Percentiles rank a stretch among this genome's conserved stretches.
phyloP scores from a whole-genome alignment of 2,113 vertebrate species.

The Morone saxatilis region DNA sequence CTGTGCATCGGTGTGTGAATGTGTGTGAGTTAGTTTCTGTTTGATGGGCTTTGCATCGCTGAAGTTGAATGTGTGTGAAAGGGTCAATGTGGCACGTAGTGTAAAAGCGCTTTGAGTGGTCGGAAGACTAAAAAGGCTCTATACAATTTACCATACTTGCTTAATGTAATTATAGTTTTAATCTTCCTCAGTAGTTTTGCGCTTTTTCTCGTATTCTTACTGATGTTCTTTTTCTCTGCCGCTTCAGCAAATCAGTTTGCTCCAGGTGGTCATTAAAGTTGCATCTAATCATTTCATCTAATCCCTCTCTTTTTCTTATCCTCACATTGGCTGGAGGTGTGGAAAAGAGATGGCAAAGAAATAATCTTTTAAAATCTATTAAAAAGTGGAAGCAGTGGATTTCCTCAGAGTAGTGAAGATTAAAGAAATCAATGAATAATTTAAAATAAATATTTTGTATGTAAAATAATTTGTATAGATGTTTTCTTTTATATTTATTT shows the following conservation, averaged over 20 bases:
- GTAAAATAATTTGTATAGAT: not conserved
- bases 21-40: no score
- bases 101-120: no score
- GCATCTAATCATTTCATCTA: conserved; percentile 5
- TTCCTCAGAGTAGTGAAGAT: not conserved
- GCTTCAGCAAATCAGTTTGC: not conserved
- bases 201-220: not conserved
- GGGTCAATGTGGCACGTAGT: no score
- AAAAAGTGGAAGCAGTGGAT: not conserved
- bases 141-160: not conserved
- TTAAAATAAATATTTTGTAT: not conserved
- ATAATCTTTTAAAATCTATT: not conserved
- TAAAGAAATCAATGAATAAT: no score
- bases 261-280: conserved; percentile 13
- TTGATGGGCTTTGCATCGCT: no score
- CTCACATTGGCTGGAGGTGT: not conserved
- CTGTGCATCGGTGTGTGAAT: no score
- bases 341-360: not conserved
- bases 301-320: conserved; percentile 7
- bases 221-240: not conserved
- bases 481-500: not conserved
- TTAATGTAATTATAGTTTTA: not conserved
- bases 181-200: not conserved
- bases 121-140: no score
- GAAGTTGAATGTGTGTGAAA: no score